These are phyloP conservation scores for Crepidodera aurea DNA, from an alignment of 2,888 invertebrate genomes.

Conservation along the genomic window DNA sequence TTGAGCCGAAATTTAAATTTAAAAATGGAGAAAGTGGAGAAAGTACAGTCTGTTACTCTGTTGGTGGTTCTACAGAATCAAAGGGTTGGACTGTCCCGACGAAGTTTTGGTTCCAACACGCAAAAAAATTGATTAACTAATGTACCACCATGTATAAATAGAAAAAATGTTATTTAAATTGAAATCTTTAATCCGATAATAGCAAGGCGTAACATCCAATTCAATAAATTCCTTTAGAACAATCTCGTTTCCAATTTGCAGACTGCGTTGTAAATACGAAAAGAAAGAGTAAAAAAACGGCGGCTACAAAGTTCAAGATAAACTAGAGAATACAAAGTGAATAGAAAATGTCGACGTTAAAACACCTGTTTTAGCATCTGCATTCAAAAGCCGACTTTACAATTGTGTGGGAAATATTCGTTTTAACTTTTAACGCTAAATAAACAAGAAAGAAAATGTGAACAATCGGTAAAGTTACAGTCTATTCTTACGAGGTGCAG, in stretches of 20 bases:
- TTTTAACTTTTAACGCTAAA: constrained; percentile 20
- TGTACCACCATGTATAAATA: too few relatives aligned
- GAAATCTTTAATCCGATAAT: constrained; percentile 5
- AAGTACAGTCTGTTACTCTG: too few relatives aligned
- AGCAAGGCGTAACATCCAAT: neutral
- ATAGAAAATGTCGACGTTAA: constrained; percentile 16
- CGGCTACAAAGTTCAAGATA: constrained; percentile 1
- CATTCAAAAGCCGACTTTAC: constrained; percentile 5
- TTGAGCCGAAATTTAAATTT: too few relatives aligned
- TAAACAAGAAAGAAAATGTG: constrained; percentile 16
- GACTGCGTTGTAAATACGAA: constrained; percentile 2
- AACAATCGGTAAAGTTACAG: constrained; percentile 5
- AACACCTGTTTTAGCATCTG: constrained; percentile 24
- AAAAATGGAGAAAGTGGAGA: too few relatives aligned
- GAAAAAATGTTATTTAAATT: neutral
- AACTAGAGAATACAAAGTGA: constrained; percentile 12
- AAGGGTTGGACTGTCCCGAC: too few relatives aligned
- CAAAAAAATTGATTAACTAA: too few relatives aligned
- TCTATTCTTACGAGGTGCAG: neutral
- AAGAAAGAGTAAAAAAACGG: neutral
- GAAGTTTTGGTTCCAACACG: too few relatives aligned
- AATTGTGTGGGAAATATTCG: constrained; percentile 18
- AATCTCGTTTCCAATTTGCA: constrained; percentile 20
- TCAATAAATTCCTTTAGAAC: constrained; percentile 4
- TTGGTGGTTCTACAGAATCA: too few relatives aligned